Percentiles rank a stretch among this genome's conserved stretches.
Evolutionary conservation across 2,888 invertebrate species (phyloP).

Genomic region (Aspidiotus destructor): DNA sequence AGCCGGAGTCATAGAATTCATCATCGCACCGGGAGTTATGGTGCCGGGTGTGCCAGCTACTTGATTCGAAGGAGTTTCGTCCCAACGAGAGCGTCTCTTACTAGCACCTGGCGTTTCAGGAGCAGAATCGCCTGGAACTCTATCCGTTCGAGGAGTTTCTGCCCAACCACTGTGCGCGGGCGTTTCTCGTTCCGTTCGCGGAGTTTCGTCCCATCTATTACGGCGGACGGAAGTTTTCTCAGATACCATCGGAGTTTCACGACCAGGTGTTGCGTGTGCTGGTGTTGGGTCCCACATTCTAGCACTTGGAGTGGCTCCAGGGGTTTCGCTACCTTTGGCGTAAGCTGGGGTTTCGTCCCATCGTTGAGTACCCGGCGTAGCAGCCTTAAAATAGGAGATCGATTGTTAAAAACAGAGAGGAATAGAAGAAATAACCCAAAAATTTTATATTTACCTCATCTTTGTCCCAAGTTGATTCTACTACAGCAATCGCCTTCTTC

Average conservation of each 20-base stretch:
- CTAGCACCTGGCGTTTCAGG: slow-evolving; percentile 81
- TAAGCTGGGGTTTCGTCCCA: slow-evolving; percentile 97
- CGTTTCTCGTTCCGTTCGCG: slow-evolving; percentile 93
- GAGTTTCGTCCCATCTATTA: slow-evolving; percentile 99
- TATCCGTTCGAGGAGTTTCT: slow-evolving; percentile 93
- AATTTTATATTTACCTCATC: slow-evolving; percentile 53
- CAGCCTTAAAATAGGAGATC: slow-evolving; percentile 40
- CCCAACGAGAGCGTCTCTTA: slow-evolving; percentile 95
- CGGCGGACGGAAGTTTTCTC: slow-evolving; percentile 61
- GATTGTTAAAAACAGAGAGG: not conserved
- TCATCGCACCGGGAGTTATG: slow-evolving; percentile 46
- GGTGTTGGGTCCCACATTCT: slow-evolving; percentile 97
- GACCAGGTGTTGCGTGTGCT: slow-evolving; percentile 76
- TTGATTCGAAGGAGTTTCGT: slow-evolving; percentile 78
- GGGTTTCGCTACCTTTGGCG: slow-evolving; percentile 68
- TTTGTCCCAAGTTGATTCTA: slow-evolving; percentile 65
- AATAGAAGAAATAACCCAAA: slow-evolving; percentile 22
- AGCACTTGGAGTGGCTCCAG: slow-evolving; percentile 83
- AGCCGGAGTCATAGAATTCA: slow-evolving; percentile 41
- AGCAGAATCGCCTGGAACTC: slow-evolving; percentile 61
- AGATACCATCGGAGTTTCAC: slow-evolving; percentile 70
- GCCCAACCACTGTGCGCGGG: slow-evolving; percentile 99
- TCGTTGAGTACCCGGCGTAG: slow-evolving; percentile 65
- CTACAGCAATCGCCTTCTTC: slow-evolving; percentile 54
- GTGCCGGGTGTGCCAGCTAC: slow-evolving; percentile 44